Percentiles rank a stretch among this genome's conserved stretches.
phyloP scores from a whole-genome alignment of 2,797 vertebrate genomes.

The Chloroceryle inda region DNA sequence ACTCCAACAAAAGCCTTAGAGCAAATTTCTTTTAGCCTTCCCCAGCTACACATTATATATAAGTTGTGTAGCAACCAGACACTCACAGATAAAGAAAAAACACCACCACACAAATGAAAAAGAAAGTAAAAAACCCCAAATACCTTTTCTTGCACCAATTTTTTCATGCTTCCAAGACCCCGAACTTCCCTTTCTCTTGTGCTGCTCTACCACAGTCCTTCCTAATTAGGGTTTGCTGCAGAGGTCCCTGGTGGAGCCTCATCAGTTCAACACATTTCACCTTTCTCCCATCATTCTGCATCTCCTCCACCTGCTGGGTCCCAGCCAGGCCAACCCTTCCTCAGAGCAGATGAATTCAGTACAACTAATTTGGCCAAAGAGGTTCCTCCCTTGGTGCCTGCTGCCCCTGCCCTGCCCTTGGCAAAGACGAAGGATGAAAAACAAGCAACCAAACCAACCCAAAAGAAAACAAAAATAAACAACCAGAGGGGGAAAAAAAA shows the following conservation, averaged over 20 bases:
- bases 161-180: accelerated
- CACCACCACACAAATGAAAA: not conserved
- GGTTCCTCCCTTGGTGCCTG: accelerated
- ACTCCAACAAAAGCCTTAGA: not conserved
- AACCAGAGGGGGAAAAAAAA: no score
- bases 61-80: accelerated
- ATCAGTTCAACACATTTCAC: accelerated
- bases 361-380: accelerated
- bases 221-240: not conserved
- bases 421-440: not conserved
- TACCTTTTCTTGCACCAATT: not conserved
- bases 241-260: accelerated
- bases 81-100: accelerated
- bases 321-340: not conserved
- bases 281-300: not conserved
- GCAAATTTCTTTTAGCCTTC: not conserved
- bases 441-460: not conserved
- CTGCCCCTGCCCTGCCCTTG: not conserved
- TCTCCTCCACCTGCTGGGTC: not conserved
- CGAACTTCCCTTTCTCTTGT: accelerated
- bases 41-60: accelerated
- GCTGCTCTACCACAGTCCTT: accelerated
- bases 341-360: not conserved
- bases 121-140: accelerated
- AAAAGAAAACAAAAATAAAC: not conserved